phyloP scores from a whole-genome alignment of 2,888 invertebrate species.

The Lepidocyrtinus sp. region DNA sequence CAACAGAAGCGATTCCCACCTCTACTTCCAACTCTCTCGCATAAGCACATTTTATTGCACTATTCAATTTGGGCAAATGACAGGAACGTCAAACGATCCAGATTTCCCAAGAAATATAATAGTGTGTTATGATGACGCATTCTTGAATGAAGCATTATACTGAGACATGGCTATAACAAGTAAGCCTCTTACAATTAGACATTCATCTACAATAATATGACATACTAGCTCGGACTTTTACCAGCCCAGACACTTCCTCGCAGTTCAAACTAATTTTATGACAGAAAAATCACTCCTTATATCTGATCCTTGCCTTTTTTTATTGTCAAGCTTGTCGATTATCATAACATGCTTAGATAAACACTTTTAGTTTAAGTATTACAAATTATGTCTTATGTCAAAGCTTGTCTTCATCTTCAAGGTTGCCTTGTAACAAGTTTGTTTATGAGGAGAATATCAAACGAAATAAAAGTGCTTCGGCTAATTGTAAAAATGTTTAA shows the following conservation, averaged over 20 bases:
- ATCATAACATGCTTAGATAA: too few relatives aligned
- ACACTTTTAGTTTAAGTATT: too few relatives aligned
- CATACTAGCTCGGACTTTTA: background rate
- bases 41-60: background rate
- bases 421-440: too few relatives aligned
- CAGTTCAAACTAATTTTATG: too few relatives aligned
- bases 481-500: background rate
- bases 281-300: too few relatives aligned
- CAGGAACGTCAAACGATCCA: background rate
- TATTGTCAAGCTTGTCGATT: too few relatives aligned
- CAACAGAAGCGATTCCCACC: too few relatives aligned
- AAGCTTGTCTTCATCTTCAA: too few relatives aligned
- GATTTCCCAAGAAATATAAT: background rate
- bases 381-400: too few relatives aligned
- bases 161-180: background rate
- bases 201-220: background rate
- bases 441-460: background rate
- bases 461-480: background rate
- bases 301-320: too few relatives aligned
- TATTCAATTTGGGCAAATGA: background rate
- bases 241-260: too few relatives aligned
- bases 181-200: background rate
- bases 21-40: background rate
- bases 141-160: background rate
- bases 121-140: background rate